phyloP scores from a whole-genome alignment of 2,797 vertebrate genomes.

The Pygocentrus nattereri region DNA sequence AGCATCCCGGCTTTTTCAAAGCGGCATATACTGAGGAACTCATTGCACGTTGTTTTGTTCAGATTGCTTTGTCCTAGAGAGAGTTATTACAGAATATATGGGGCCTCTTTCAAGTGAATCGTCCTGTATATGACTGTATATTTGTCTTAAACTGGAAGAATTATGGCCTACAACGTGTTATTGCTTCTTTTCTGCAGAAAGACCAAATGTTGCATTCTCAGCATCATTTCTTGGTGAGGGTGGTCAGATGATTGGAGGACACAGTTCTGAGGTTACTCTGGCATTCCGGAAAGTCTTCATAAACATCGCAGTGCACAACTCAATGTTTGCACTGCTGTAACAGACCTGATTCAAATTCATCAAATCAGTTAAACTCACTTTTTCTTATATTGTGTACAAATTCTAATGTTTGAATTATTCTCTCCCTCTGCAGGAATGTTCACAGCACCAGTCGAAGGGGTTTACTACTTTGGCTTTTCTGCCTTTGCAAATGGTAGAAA shows the following conservation, averaged over 20 bases:
- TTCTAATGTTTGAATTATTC: neutral
- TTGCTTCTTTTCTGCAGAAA: neutral
- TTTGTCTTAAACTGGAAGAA: neutral
- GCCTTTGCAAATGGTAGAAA: constrained; percentile 1
- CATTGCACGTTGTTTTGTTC: too few relatives aligned
- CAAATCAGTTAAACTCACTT: too few relatives aligned
- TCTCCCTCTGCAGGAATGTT: constrained; percentile 13
- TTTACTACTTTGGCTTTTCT: constrained; percentile 36
- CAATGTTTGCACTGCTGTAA: neutral
- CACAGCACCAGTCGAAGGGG: constrained; percentile 20
- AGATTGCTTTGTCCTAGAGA: too few relatives aligned
- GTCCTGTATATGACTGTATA: too few relatives aligned
- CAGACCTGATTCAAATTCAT: neutral
- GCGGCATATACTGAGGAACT: too few relatives aligned
- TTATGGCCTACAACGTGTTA: neutral
- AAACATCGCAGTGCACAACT: neutral
- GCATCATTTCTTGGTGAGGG: constrained; percentile 5
- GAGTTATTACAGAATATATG: too few relatives aligned
- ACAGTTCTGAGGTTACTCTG: constrained; percentile 4
- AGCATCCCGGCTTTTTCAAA: too few relatives aligned
- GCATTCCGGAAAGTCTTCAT: constrained; percentile 23
- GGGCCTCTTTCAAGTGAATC: too few relatives aligned
- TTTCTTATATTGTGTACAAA: neutral
- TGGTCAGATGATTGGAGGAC: constrained; percentile 23
- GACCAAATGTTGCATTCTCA: constrained; percentile 28